These are phyloP conservation scores for Diacarnus erythraeanus DNA, from an alignment of 37 sponge, comb jelly and placozoan species.

Conservation along the genomic window DNA sequence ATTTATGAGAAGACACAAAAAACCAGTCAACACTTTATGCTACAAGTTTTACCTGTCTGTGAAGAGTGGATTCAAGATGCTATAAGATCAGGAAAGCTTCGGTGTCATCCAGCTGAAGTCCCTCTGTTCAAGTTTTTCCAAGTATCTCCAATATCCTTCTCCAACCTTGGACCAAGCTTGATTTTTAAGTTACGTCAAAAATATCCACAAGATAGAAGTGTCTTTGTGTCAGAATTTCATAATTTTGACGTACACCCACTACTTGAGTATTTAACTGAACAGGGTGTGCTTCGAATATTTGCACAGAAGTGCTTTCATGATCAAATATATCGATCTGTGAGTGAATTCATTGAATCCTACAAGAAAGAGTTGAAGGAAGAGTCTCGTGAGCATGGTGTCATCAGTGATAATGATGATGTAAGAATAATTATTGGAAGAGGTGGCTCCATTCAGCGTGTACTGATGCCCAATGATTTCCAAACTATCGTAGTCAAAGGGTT, in stretches of 20 bases:
- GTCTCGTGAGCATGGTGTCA: slow-evolving; percentile 30
- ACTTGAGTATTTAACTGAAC: slow-evolving; percentile 2
- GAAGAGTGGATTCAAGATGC: slow-evolving; percentile 77
- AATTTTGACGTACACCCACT: slow-evolving; percentile 7
- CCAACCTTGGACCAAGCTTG: background rate
- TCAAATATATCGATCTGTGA: background rate
- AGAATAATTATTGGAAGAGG: slow-evolving; percentile 53
- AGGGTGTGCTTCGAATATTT: slow-evolving; percentile 23
- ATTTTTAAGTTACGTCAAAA: background rate
- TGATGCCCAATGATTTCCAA: slow-evolving; percentile 60
- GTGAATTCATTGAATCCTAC: background rate
- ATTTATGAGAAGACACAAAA: slow-evolving; percentile 68
- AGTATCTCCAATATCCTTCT: slow-evolving; percentile 24
- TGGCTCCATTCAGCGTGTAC: slow-evolving; percentile 42
- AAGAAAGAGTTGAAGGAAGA: slow-evolving; percentile 16
- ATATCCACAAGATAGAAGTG: background rate
- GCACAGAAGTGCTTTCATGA: slow-evolving; percentile 12
- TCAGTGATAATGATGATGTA: slow-evolving; percentile 31
- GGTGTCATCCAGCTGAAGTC: slow-evolving; percentile 22
- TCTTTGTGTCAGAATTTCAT: background rate
- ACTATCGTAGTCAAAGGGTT: slow-evolving; percentile 33
- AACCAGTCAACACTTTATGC: slow-evolving; percentile 65
- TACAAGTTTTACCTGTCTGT: slow-evolving; percentile 57
- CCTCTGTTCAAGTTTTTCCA: background rate
- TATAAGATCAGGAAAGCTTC: slow-evolving; percentile 20